phyloP scores from a whole-genome alignment of 2,888 invertebrate species.

The Pelosia muscerda region DNA sequence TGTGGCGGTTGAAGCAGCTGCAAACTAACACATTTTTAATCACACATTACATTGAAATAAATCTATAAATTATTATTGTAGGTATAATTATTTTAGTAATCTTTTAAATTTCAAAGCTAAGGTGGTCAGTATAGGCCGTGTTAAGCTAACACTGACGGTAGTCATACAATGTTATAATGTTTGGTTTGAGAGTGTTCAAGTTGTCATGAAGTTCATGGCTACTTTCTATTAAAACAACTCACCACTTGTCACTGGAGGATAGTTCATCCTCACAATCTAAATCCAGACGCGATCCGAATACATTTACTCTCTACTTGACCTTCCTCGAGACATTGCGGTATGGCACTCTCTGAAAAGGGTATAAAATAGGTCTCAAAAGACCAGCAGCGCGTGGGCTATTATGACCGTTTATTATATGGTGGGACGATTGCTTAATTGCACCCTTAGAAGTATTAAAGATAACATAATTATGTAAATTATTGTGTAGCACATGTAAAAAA shows the following conservation, averaged over 20 bases:
- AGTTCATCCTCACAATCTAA: background rate
- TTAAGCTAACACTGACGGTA: background rate
- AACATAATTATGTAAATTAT: background rate
- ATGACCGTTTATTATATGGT: background rate
- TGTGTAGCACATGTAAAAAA: background rate
- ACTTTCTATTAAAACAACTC: background rate
- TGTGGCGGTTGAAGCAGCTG: too few relatives aligned
- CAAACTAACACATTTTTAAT: too few relatives aligned
- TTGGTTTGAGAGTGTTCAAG: background rate
- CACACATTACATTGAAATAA: too few relatives aligned
- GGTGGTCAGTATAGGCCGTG: too few relatives aligned
- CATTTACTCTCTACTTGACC: background rate
- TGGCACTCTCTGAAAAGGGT: background rate
- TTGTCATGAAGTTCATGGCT: too few relatives aligned
- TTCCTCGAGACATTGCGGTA: slow-evolving; percentile 1
- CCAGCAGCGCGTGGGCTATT: background rate
- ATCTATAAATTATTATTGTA: too few relatives aligned
- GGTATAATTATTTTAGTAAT: too few relatives aligned
- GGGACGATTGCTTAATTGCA: background rate
- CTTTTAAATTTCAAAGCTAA: too few relatives aligned
- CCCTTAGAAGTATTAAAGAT: background rate
- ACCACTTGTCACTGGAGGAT: background rate
- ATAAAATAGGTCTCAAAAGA: slow-evolving; percentile 25
- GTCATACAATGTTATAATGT: background rate
- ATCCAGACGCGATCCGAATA: slow-evolving; percentile 2